Evolutionary conservation across 2,888 invertebrate species (phyloP), one percentile per base, ranked within the genome.

Genomic region (Heteromyza rotundicornis): DNA sequence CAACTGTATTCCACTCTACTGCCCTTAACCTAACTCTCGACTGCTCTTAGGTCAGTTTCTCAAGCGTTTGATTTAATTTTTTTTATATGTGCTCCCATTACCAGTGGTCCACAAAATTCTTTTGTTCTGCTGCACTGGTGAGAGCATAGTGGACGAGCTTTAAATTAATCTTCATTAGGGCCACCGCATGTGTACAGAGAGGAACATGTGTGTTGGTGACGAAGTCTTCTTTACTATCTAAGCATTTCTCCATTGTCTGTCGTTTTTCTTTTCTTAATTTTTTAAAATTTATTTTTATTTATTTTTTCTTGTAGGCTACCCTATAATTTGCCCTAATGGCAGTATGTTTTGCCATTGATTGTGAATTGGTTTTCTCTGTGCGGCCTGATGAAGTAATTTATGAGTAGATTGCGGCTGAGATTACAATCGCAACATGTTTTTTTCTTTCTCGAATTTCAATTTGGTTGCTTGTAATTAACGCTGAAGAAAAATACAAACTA

Each of bases 161-260:
- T 70, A 70, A 75, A 73, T 73, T 75, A 75, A 73, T 75, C 73
- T 73, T 73, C 73, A 73, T 73, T 73, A 75, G 65, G 73, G 73
- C 68, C 72, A 70, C 2, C 14, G 40, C 40, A 7, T 47, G 2
- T 19, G 5, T 20, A 47, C 20, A 47, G 20, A 40, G 3, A 40
- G 3, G n/a, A 8, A n/a, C 12, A n/a, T 2, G 14, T 3, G 19
- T 47, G 19, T n/a, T n/a, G 27, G 27, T 10, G 27, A 27, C 27
- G 10, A 27, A n/a, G n/a, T n/a, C n/a, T n/a, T n/a, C n/a, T n/a
- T n/a, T n/a, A n/a, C n/a, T n/a, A n/a, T n/a, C n/a, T n/a, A n/a
- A n/a, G n/a, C n/a, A n/a, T n/a, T n/a, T n/a, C n/a, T n/a, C n/a
- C n/a, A n/a, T n/a, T n/a, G n/a, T n/a, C n/a, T n/a, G n/a, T n/a